Evolutionary conservation across 2,113 vertebrate genomes (phyloP).

Genomic region (Polyodon spathula): DNA sequence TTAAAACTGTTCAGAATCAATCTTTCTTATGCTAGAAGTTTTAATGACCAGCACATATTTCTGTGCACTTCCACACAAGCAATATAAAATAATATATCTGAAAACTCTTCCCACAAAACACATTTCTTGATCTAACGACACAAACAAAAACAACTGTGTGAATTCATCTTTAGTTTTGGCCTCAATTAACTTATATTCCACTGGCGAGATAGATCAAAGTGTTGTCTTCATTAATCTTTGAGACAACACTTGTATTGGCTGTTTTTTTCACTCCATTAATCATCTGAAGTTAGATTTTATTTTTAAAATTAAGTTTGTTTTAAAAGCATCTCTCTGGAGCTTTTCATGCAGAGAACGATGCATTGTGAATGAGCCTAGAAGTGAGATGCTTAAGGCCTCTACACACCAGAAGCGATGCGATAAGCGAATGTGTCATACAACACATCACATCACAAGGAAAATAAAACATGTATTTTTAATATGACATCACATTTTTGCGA

Average conservation of each 20-base stretch:
- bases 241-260: conserved; percentile 1
- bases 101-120: conserved; percentile 23
- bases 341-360: too few species aligned
- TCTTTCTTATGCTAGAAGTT: too few species aligned
- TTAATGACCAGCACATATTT: not conserved
- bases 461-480: too few species aligned
- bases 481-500: too few species aligned
- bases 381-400: too few species aligned
- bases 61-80: conserved; percentile 15
- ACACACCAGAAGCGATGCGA: too few species aligned
- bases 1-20: too few species aligned
- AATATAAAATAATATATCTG: conserved; percentile 31
- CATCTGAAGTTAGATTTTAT: conserved; percentile 11
- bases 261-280: conserved; percentile 20
- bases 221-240: conserved; percentile 39
- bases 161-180: conserved; percentile 52
- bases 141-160: conserved; percentile 47
- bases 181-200: conserved; percentile 54
- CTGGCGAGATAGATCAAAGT: conserved; percentile 55
- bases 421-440: too few species aligned
- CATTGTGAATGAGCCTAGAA: too few species aligned
- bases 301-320: too few species aligned
- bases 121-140: conserved; percentile 31
- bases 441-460: too few species aligned
- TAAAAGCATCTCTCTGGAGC: too few species aligned